phyloP scores from a whole-genome alignment of 2,113 vertebrate genomes.

The Caranx melampygus region DNA sequence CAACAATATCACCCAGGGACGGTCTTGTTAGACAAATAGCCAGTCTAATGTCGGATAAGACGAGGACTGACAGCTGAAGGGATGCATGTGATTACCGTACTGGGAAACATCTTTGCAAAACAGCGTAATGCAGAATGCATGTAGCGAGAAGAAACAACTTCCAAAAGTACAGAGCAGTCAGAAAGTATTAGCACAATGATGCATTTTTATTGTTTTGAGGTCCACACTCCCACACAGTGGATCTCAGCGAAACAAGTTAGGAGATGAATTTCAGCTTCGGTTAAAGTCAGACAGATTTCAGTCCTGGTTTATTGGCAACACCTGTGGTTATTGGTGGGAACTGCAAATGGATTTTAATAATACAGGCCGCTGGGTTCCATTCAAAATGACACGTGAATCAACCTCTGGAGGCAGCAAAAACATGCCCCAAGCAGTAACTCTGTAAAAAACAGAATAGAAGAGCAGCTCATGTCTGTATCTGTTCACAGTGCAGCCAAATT shows the following conservation, averaged over 20 bases:
- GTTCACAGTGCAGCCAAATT: constrained; percentile 13
- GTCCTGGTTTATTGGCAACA: background rate
- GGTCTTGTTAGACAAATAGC: constrained; percentile 40
- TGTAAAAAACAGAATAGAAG: background rate
- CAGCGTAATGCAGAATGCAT: background rate
- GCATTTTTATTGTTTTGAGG: constrained; percentile 19
- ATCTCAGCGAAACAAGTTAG: constrained; percentile 10
- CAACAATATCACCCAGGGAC: constrained; percentile 28
- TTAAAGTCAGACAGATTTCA: background rate
- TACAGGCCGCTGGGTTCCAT: background rate
- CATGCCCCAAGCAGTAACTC: background rate
- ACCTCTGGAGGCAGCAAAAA: constrained; percentile 3
- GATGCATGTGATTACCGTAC: background rate
- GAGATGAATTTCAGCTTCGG: constrained; percentile 14
- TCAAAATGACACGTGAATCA: background rate
- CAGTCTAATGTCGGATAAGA: constrained; percentile 18
- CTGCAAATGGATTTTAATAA: background rate
- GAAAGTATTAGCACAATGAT: constrained; percentile 4
- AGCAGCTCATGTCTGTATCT: background rate
- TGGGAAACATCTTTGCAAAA: constrained; percentile 9
- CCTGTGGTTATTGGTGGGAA: background rate
- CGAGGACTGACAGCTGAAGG: constrained; percentile 46
- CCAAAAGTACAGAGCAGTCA: constrained; percentile 21
- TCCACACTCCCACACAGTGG: constrained; percentile 1
- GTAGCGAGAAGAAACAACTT: background rate